These are phyloP conservation scores for Oncorhynchus tshawytscha DNA, from an alignment of 2,113 vertebrate genomes.

Conservation along the genomic window DNA sequence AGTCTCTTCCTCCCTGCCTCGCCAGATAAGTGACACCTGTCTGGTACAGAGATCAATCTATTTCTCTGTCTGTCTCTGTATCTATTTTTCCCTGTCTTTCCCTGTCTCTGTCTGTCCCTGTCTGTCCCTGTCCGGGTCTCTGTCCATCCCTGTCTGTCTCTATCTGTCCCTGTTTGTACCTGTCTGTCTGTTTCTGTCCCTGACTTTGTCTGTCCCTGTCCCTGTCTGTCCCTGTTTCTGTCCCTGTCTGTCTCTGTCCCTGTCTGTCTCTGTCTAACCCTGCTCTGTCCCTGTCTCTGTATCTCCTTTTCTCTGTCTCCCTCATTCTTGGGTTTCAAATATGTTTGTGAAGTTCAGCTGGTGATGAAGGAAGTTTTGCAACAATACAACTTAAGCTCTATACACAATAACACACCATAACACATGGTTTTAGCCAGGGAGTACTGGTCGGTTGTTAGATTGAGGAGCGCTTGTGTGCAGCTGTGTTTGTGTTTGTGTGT, in stretches of 20 bases:
- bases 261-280: constrained; percentile 6
- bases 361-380: constrained; percentile 33
- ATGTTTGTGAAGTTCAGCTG: constrained; percentile 26
- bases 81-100: not conserved
- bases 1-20: constrained; percentile 1
- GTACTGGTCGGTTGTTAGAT: not conserved
- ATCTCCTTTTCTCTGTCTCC: constrained; percentile 8
- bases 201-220: not conserved
- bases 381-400: constrained; percentile 16
- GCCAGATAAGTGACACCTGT: constrained; percentile 49
- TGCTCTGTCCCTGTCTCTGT: not conserved
- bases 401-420: constrained; percentile 27
- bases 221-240: not conserved
- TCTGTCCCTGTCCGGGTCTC: too few relatives aligned
- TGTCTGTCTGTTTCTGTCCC: constrained; percentile 21
- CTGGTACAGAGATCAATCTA: constrained; percentile 37
- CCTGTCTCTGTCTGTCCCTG: constrained; percentile 1
- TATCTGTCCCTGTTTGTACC: too few relatives aligned
- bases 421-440: not conserved
- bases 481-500: constrained; percentile 6
- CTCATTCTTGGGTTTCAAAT: constrained; percentile 22
- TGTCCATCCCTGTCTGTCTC: too few relatives aligned
- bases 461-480: constrained; percentile 8
- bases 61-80: constrained; percentile 26
- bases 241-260: not conserved